A percentile compares a stretch with the other conserved stretches of the same genome.
phyloP scores from a whole-genome alignment of 92 coral and sea anemone genomes.

The Galaxea fascicularis region DNA sequence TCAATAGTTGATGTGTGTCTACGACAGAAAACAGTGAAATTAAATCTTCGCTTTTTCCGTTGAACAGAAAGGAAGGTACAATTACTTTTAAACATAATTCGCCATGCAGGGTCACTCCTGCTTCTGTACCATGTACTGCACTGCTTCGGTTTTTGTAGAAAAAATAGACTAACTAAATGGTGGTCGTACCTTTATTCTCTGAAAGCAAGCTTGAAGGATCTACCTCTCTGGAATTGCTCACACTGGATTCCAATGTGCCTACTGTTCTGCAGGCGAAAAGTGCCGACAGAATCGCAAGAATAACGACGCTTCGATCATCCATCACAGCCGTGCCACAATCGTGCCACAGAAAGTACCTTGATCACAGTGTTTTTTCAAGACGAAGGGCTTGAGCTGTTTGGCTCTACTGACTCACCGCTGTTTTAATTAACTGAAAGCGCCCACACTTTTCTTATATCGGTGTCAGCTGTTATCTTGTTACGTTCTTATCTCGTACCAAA shows the following conservation, averaged over 20 bases:
- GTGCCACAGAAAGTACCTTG: neutral
- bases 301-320: neutral
- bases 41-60: too few species aligned
- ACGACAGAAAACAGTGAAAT: too few species aligned
- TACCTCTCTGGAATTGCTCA: too few species aligned
- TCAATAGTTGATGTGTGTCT: too few species aligned
- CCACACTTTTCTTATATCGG: neutral
- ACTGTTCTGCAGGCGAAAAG: neutral
- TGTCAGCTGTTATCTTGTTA: neutral
- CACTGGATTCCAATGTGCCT: neutral
- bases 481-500: constrained; percentile 11
- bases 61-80: too few species aligned
- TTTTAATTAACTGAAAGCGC: neutral
- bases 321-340: neutral
- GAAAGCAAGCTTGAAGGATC: too few species aligned
- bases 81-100: too few species aligned
- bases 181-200: too few species aligned
- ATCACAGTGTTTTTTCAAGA: neutral
- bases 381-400: neutral
- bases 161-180: too few species aligned
- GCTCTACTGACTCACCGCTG: neutral
- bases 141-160: too few species aligned
- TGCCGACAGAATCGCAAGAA: neutral
- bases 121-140: too few species aligned
- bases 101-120: too few species aligned